phyloP scores from a whole-genome alignment of 2,113 vertebrate species.

The Craseonycteris thonglongyai region DNA sequence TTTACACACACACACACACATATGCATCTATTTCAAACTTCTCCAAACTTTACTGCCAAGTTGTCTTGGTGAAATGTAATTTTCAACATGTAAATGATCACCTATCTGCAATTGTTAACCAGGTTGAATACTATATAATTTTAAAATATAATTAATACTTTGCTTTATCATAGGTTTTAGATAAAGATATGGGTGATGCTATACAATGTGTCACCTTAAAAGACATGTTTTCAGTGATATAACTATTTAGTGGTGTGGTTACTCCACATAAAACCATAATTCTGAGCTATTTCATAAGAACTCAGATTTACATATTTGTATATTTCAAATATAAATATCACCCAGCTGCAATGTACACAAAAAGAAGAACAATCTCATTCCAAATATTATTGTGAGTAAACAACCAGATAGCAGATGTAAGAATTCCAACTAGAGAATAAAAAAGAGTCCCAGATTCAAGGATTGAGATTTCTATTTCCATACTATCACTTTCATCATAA shows the following conservation, averaged over 20 bases:
- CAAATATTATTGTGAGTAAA: neutral
- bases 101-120: neutral
- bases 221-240: neutral
- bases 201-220: neutral
- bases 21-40: neutral
- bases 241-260: neutral
- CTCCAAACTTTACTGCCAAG: neutral
- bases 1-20: neutral
- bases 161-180: neutral
- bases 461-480: neutral
- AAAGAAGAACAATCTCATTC: neutral
- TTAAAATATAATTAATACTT: neutral
- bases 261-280: neutral
- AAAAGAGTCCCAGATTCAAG: neutral
- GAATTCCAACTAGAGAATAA: neutral
- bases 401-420: neutral
- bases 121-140: neutral
- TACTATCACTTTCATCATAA: neutral
- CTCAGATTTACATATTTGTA: neutral
- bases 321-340: neutral
- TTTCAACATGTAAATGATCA: neutral
- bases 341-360: neutral
- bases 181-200: neutral
- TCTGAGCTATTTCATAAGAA: neutral
- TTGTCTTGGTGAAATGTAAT: neutral